A percentile compares a stretch with the other conserved stretches of the same genome.
Evolutionary conservation across 2,113 vertebrate genomes (phyloP).

Genomic region (Sarotherodon lohbergeri): DNA sequence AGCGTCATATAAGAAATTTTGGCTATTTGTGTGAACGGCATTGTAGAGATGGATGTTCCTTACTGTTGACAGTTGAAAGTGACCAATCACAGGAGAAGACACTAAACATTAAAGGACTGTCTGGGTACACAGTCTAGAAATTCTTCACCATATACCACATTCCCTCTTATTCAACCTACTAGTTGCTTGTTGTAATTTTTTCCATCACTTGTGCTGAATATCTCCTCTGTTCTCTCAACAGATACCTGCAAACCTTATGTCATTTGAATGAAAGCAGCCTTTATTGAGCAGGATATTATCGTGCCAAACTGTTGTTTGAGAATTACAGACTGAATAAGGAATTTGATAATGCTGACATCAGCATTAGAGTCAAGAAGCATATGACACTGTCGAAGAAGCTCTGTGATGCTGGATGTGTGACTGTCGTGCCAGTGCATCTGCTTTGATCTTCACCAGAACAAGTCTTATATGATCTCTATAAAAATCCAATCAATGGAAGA

Average conservation of each 20-base stretch:
- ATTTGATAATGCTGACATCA: background rate
- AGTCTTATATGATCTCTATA: background rate
- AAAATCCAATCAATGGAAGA: background rate
- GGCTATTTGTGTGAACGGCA: background rate
- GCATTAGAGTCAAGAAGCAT: background rate
- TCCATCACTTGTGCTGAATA: background rate
- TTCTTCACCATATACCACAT: background rate
- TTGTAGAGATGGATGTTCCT: background rate
- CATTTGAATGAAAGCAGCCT: constrained; percentile 79
- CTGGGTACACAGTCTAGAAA: background rate
- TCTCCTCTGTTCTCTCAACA: constrained; percentile 59
- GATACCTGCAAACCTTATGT: constrained; percentile 94
- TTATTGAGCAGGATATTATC: constrained; percentile 48
- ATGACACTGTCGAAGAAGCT: background rate
- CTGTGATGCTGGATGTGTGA: background rate
- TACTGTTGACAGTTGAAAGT: background rate
- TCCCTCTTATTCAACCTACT: background rate
- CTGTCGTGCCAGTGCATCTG: background rate
- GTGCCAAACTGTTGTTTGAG: constrained; percentile 72
- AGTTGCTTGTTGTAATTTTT: background rate
- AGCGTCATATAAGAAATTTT: background rate
- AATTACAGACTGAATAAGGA: background rate
- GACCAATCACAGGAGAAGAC: background rate
- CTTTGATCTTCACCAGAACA: background rate
- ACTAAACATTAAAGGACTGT: background rate